Base-by-base conservation (phyloP, 2,797 vertebrate genomes). In the Notolabrus celidotus region DNA sequence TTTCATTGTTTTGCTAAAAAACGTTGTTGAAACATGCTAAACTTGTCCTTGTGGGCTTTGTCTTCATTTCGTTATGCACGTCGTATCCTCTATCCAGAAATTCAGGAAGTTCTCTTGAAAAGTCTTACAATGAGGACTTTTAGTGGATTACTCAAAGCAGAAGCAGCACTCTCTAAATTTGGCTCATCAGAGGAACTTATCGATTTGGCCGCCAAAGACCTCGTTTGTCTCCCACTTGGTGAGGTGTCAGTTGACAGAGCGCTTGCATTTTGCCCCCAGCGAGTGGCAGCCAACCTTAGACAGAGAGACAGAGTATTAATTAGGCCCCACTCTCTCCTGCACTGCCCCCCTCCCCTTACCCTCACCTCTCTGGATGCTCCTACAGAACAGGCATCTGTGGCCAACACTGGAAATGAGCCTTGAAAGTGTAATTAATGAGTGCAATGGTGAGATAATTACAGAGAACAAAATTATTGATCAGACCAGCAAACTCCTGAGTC, bases 391-490 rank as follows among this genome's bases (percentile, higher is more conserved):
- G 69, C 86, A 83, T 85, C 87, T 83, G 81, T 22, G 66, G 83
- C 84, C 86, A 72, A 61, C 55, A 39, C 78, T 86, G 88, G 88
- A 93, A 92, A 92, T 88, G 87, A 92, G 91, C 90, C 91, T 90
- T 91, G 91, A 91, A 91, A 89, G 82, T 83, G 83, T 89, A 90
- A 92, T 92, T 92, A 89, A 93, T 91, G 90, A 88, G 85, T 34
- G 54, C 82, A 71, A 77, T 52, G 83, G 82, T 89, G 86, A 92
- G 88, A 92, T 92, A 92, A 94, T 92, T 90, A 89, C 80, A 74
- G 72, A 55, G 82, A 86, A 85, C 74, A 84, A 85, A 90, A 90
- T 85, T 93, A 93, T 94, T 79, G 93, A 92, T 93, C 85, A 86
- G 70, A 66, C 60, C 69, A 31, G 68, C 59, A 75, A 92, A 89